Evolutionary conservation across 37 sponge, comb jelly and placozoan genomes (phyloP), one percentile per base, ranked within the genome.

Genomic region (Crambe crambe): DNA sequence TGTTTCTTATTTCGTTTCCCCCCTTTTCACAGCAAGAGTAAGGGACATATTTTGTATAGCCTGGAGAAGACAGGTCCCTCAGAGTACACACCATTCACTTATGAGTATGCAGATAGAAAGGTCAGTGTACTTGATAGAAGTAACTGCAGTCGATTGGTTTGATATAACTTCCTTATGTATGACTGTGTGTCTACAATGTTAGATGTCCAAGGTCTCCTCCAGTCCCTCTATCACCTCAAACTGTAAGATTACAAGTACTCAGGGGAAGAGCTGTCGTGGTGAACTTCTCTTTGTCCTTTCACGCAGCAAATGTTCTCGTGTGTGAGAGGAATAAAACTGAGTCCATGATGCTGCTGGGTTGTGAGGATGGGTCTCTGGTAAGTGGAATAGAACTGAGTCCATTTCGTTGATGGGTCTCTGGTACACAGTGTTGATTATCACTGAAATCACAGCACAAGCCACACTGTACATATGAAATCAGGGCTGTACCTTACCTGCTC

Each of bases 281-380:
- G n/a, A n/a, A n/a, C n/a, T n/a, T n/a, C n/a, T n/a, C n/a, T n/a
- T n/a, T n/a, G n/a, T n/a, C 12, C 6, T 20, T 68, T 20, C 4
- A 58, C 39, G 51, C 21, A 86, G 87, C 75, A 15, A 58, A 30
- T 54, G 60, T 80, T 18, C 23, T 67, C 3, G 71, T 76, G 27
- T 81, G 87, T 43, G 79, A 85, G 60, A 77, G 84, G 64, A 91
- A 78, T 39, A 78, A 63, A 17, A 78, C 76, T 47, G 92, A 91
- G 65, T 70, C 65, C 27, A 78, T 70, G 54, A 27, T 87, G 37
- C 47, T 87, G 29, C 42, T 87, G 3, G 92, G 77, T 44, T 91
- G 92, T 82, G 83, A 78, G 18, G 70, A 81, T 72, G 88, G 88
- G 0, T 43, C 78, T 3, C 58, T 91, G 73, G 92, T 91, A 25